Evolutionary conservation across 2,797 vertebrate genomes (phyloP), one percentile per base, ranked within the genome.

Genomic region (Chelon auratus): DNA sequence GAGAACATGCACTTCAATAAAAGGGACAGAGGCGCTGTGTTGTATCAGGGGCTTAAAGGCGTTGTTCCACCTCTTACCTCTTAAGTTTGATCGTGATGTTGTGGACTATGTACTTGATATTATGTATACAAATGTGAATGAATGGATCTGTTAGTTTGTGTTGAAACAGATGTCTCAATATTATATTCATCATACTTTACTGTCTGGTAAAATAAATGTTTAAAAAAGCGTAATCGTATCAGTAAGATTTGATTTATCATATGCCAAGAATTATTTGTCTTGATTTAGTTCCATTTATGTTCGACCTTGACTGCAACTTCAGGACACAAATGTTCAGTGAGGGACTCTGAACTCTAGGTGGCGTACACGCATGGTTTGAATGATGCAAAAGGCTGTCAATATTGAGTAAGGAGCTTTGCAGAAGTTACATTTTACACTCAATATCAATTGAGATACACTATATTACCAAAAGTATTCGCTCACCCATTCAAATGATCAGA

Each of bases 31-130:
- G 50, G 43, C 72, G 37, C 52, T 78, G 51, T 60, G 47, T 68
- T 67, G 9, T 61, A 53, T 81, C 79, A 61, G 74, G 72, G 70
- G 77, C 54, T 58, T 71, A 42, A 68, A 80, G 61, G 45, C 63
- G 59, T 80, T 91, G 72, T 82, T 89, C 72, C 77, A 80, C 62
- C 68, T 89, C 60, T 86, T 84, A 91, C 89, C 83, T 93, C 91
- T 84, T 85, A 77, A 79, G 85, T 82, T 73, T 86, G 76, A 86
- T 83, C 55, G 72, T 87, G 83, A 72, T 81, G 69, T 82, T 70
- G 85, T 88, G 83, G 68, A 86, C 18, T 85, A 80, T 83, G 68
- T 81, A 83, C 85, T 80, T 90, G 76, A 85, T 81, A 72, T 77
- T 77, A 37, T 80, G 58, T 89, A 72, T 80, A 82, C 66, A 75